These are phyloP conservation scores for Scophthalmus maximus DNA, from an alignment of 2,113 vertebrate species.

Conservation along the genomic window DNA sequence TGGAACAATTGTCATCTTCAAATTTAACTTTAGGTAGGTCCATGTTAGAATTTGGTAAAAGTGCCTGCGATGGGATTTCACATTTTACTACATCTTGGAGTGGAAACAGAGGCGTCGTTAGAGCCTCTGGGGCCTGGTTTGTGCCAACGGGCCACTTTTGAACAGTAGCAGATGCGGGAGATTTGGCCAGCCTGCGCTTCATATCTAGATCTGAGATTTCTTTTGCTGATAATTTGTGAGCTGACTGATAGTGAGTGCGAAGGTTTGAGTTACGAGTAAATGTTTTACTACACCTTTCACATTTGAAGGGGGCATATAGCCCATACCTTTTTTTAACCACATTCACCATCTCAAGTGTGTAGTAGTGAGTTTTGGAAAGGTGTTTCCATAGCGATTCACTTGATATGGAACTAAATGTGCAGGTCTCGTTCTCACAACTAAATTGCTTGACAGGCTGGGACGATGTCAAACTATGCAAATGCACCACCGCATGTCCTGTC, in stretches of 20 bases:
- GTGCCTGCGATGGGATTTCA: slow-evolving; percentile 21
- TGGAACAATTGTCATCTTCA: slow-evolving; percentile 28
- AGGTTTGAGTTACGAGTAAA: slow-evolving; percentile 98
- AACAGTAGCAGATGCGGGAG: slow-evolving; percentile 22
- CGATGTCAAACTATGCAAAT: slow-evolving; percentile 61
- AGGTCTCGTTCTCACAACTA: slow-evolving; percentile 87
- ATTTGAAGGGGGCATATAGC: slow-evolving; percentile 93
- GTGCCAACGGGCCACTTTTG: background rate
- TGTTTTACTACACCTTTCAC: slow-evolving; percentile 91
- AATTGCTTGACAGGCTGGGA: slow-evolving; percentile 87
- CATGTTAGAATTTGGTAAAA: slow-evolving; percentile 4
- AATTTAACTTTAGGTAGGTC: background rate
- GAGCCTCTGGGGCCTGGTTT: slow-evolving; percentile 2
- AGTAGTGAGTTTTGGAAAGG: slow-evolving; percentile 91
- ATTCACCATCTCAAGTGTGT: slow-evolving; percentile 90
- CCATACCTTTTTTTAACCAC: slow-evolving; percentile 91
- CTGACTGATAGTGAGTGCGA: slow-evolving; percentile 90
- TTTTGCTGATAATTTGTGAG: slow-evolving; percentile 90
- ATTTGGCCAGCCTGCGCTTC: slow-evolving; percentile 86
- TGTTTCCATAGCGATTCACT: slow-evolving; percentile 94
- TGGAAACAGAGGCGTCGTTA: background rate
- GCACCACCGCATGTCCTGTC: slow-evolving; percentile 52
- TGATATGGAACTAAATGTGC: slow-evolving; percentile 91
- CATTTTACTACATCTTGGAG: slow-evolving; percentile 18
- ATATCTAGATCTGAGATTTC: slow-evolving; percentile 91